Percentiles rank a stretch among this genome's conserved stretches.
These are phyloP conservation scores for Sylvilagus bachmani DNA, from an alignment of 2,113 vertebrate genomes.

Conservation along the genomic window DNA sequence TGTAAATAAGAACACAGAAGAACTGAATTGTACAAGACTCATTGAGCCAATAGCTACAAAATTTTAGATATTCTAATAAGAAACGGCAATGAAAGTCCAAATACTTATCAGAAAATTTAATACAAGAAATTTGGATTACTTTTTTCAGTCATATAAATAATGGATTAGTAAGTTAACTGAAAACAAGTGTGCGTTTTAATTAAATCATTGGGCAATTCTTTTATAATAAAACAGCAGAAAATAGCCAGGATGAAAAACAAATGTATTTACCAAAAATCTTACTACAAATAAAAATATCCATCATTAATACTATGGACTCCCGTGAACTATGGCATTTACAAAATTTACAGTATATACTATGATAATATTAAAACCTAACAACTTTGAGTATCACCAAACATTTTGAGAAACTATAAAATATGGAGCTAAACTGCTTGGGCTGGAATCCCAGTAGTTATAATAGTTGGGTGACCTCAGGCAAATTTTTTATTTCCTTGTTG, in stretches of 20 bases:
- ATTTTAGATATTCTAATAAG: constrained; percentile 44
- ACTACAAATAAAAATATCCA: not conserved
- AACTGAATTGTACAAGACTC: not conserved
- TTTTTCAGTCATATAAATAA: not conserved
- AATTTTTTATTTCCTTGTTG: not conserved
- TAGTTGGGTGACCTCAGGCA: not conserved
- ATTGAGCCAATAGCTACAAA: constrained; percentile 9
- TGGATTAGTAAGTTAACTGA: not conserved
- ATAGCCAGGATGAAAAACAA: not conserved
- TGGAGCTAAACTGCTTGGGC: not conserved
- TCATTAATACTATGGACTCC: not conserved
- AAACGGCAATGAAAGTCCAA: not conserved
- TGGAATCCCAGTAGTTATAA: not conserved
- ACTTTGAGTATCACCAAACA: not conserved
- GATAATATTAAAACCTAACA: not conserved
- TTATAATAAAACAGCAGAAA: not conserved
- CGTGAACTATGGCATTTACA: constrained; percentile 1
- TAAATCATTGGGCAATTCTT: not conserved
- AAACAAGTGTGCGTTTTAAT: not conserved
- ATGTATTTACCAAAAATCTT: not conserved
- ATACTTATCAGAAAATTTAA: constrained; percentile 48
- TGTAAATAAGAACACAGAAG: constrained; percentile 41
- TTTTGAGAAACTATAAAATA: not conserved
- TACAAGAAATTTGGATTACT: not conserved
- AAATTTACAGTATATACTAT: not conserved